Base-by-base conservation (phyloP, 1,140 invertebrate genomes). In the Drosophila pectinifera region DNA sequence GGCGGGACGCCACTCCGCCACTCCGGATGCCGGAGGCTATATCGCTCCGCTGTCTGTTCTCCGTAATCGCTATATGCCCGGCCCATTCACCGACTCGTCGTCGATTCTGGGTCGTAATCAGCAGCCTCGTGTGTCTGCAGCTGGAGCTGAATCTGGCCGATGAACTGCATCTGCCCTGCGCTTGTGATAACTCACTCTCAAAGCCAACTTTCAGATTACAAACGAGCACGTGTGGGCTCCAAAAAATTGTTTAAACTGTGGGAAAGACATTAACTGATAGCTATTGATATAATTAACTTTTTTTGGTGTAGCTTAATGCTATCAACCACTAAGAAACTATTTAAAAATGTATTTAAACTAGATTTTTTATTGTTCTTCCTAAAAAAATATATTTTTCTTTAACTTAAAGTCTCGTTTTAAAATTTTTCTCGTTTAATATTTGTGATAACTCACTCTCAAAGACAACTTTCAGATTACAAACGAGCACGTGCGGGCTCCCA, bases 161-260 rank as follows among this genome's bases (percentile, higher is more conserved):
- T 76, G 73, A 76, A 76, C 73, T 76, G 73, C 72, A 76, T 34
- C 22, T 75, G 62, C 59, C 64, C 64, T 67, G 45, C 31, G 36
- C 36, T 36, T 51, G 16, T 16, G 36, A 65, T 68, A 68, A 41
- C 38, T 45, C 57, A 31, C 63, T 63, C 28, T 31, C 48, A 38
- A 24, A 54, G 13, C 46, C 63, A 69, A 38, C 38, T 69, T 53
- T 68, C 18, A 49, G 43, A 42, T 63, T 13, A 8, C 16, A 42
- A 8, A 26, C 22, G 28, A 5, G 68, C 69, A 73, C 69, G 69
- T 73, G 69, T 61, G 20, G 55, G 5, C 7, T 18, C 1, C 5
- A 28, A 13, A 43, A 34, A n/a, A 7, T 14, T 46, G 20, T 39
- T 14, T 4, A 16, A 57, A 16, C 20, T 4, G 22, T 20, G 16